Conservation (phyloP, 2,797 vertebrate genomes). For the Halcyon chelicuti region DNA sequence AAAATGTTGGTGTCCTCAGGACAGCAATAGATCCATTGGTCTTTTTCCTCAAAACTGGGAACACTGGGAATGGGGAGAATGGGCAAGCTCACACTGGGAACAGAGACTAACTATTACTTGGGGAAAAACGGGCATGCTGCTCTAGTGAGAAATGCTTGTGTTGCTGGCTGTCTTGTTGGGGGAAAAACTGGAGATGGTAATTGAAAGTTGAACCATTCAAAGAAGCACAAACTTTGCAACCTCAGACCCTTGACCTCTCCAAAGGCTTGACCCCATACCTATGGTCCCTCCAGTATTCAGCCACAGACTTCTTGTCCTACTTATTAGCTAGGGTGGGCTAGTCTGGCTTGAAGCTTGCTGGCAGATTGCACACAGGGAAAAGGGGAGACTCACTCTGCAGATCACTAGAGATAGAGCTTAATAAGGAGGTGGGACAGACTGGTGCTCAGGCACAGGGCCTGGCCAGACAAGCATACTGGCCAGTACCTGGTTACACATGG, state of each 20-base stretch:
- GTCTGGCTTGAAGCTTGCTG: background rate
- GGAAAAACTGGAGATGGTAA: background rate
- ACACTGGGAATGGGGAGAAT: too few relatives aligned
- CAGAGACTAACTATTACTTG: background rate
- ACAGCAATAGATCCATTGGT: background rate
- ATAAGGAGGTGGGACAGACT: background rate
- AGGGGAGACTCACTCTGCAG: background rate
- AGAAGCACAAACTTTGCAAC: background rate
- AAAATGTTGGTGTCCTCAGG: background rate
- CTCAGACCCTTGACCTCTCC: background rate
- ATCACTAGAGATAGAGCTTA: background rate
- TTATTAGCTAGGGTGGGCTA: background rate
- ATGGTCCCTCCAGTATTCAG: background rate
- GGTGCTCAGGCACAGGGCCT: background rate
- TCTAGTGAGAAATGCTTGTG: background rate
- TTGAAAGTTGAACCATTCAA: background rate
- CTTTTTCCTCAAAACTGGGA: background rate
- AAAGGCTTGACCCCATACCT: background rate
- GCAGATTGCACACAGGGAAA: background rate
- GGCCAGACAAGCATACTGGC: background rate
- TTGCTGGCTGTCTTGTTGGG: background rate
- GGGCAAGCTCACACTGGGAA: too few relatives aligned
- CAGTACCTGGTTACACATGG: background rate
- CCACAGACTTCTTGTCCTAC: background rate
- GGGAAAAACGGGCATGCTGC: background rate